Base-by-base conservation (phyloP, 2,113 vertebrate species). In the Myotis brandtii region DNA sequence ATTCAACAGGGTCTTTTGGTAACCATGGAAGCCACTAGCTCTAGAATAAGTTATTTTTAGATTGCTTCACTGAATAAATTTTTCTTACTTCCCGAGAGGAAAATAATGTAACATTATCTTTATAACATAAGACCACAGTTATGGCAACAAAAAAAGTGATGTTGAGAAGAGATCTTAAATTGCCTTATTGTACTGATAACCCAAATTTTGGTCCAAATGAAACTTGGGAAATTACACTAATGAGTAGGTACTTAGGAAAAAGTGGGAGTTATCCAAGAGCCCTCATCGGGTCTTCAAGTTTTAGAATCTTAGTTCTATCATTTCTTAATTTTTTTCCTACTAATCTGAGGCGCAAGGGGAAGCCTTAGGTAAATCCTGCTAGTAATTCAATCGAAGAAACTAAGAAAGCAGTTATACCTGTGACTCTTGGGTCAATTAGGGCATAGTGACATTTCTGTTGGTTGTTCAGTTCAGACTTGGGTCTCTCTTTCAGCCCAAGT, bases 41-140 rank as follows among this genome's bases (percentile, higher is more conserved):
- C 93, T 93, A 50, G n/a, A 86, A 75, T 81, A 54, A 97, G 81
- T 27, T 92, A 95, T 97, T 98, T 98, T 98, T 95, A 97, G 96
- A 82, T 48, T 40, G 95, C 83, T 43, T 95, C 89, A 80, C 95
- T 91, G 94, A 97, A 98, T 96, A 72, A 70, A 79, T 92, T 73
- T 95, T 10, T 97, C 93, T 97, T 97, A 72, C 50, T 96, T 98
- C 56, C 86, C 95, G 96, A 96, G 83, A 97, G 90, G 77, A 96
- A 94, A 98, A 95, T 86, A 86, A 88, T 95, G 59, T 85, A 96
- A 37, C 0, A 0, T 54, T 59, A 11, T 96, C 93, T 94, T 96
- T 89, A 75, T 59, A 96, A 70, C 95, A 75, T 93, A 89, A 89
- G 92, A 85, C 13, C 67, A 88, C n/a, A 94, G 81, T 85, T 37